Conservation (phyloP, 37 sponge, comb jelly and placozoan genomes). For the Trichoplax adhaerens region DNA sequence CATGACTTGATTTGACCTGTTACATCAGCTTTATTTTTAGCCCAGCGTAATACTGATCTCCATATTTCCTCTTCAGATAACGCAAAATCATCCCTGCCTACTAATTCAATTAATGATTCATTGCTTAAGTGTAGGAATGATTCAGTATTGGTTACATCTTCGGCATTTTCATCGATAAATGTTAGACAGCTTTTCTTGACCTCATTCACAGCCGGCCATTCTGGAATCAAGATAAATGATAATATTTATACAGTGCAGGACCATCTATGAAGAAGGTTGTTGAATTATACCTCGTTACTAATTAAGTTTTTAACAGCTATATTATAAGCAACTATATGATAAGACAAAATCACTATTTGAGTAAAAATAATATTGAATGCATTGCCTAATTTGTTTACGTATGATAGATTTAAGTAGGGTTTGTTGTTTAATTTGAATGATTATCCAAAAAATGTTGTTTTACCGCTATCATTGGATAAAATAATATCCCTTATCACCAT, state of each 20-base stretch:
- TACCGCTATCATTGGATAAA: no score
- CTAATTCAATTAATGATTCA: constrained; percentile 19
- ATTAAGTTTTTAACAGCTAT: no score
- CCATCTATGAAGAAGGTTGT: no score
- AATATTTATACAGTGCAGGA: no score
- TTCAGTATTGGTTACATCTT: constrained; percentile 23
- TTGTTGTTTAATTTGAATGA: background rate
- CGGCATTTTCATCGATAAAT: constrained; percentile 24
- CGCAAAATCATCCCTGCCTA: constrained; percentile 26
- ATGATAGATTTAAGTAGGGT: background rate
- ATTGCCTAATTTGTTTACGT: no score
- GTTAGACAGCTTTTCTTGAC: constrained; percentile 27
- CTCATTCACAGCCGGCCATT: background rate
- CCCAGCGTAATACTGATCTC: constrained; percentile 48
- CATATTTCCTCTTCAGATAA: constrained; percentile 45
- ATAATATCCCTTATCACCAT: no score
- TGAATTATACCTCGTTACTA: no score
- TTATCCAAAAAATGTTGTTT: no score
- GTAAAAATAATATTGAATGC: no score
- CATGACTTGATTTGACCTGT: background rate
- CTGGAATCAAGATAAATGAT: background rate
- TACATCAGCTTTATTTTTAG: constrained; percentile 25
- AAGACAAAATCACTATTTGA: no score
- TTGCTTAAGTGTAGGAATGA: constrained; percentile 26
- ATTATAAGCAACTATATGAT: no score